phyloP scores from a whole-genome alignment of 1,140 invertebrate genomes.

The Drosophila triauraria region DNA sequence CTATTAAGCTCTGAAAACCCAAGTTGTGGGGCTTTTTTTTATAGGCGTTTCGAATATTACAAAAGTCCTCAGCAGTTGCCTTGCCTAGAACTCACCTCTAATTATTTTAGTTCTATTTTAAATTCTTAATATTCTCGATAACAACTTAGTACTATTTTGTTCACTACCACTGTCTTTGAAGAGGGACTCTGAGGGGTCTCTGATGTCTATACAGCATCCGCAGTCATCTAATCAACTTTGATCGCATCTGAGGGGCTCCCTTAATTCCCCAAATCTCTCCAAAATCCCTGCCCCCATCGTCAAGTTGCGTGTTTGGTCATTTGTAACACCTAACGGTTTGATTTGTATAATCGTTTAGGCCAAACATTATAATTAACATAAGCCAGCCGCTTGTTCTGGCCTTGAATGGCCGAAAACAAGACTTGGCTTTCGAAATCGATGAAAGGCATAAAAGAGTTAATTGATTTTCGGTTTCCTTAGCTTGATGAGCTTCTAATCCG shows the following conservation, averaged over 20 bases:
- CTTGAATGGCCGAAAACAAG: conserved; percentile 6
- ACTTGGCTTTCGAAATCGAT: not conserved
- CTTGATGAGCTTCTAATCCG: not conserved
- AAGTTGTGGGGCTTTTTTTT: too few species aligned
- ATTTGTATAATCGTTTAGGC: conserved; percentile 69
- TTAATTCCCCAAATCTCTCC: conserved; percentile 31
- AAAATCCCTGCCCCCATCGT: not conserved
- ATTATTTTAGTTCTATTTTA: not conserved
- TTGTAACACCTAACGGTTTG: conserved; percentile 78
- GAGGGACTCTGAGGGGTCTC: not conserved
- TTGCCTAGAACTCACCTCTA: not conserved
- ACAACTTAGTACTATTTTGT: too few species aligned
- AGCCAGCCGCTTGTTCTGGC: conserved; percentile 3
- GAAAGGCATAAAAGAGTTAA: conserved; percentile 15
- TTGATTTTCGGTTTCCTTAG: not conserved
- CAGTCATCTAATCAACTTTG: conserved; percentile 73
- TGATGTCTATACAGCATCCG: conserved; percentile 57
- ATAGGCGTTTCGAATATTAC: too few species aligned
- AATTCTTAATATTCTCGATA: too few species aligned
- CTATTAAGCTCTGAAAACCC: too few species aligned
- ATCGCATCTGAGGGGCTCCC: conserved; percentile 54
- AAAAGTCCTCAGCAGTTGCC: too few species aligned
- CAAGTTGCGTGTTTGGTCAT: conserved; percentile 67
- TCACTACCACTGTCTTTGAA: not conserved
- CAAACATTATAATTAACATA: conserved; percentile 70